phyloP scores from a whole-genome alignment of 2,113 vertebrate species.

The Phyllopteryx taeniolatus region DNA sequence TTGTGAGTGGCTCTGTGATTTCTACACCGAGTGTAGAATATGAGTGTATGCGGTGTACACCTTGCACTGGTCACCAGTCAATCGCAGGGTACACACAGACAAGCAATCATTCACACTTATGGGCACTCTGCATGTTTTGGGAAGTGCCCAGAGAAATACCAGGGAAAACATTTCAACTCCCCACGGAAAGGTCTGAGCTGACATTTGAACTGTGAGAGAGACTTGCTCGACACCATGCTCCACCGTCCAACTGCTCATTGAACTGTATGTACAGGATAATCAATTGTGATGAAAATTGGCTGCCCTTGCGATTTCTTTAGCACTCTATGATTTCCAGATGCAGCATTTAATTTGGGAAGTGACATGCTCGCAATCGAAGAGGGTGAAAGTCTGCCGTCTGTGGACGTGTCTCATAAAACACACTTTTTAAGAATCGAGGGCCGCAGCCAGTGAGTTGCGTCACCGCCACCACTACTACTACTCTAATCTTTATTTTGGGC shows the following conservation, averaged over 20 bases:
- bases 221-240: background rate
- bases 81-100: no score
- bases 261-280: background rate
- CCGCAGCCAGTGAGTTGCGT: conserved; percentile 31
- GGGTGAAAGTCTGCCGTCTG: conserved; percentile 13
- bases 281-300: background rate
- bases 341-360: background rate
- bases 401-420: conserved; percentile 26
- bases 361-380: conserved; percentile 26
- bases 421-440: conserved; percentile 48
- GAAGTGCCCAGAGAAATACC: no score
- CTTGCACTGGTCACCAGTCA: no score
- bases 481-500: conserved; percentile 55
- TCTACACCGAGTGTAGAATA: no score
- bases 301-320: background rate
- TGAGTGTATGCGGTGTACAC: no score
- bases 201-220: background rate
- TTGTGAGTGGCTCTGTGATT: no score
- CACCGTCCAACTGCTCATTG: background rate
- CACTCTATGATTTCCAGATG: background rate
- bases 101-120: no score
- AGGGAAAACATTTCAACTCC: no score
- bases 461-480: conserved; percentile 42
- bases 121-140: no score
- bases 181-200: background rate